Base-by-base conservation (phyloP, 2,113 vertebrate species). In the Oceanites oceanicus region DNA sequence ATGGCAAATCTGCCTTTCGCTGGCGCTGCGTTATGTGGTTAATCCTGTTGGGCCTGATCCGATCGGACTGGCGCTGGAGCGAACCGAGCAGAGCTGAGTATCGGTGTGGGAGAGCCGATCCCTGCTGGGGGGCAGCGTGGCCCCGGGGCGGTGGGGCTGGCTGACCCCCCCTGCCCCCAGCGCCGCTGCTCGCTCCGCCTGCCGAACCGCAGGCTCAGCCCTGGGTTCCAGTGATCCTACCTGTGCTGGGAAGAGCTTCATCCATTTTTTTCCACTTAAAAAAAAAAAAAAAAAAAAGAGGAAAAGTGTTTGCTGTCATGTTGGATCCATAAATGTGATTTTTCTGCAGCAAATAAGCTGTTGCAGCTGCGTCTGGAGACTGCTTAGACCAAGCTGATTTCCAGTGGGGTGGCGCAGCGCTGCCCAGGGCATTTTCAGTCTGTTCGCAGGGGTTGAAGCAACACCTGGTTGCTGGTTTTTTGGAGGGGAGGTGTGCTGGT, bases 11-110 rank as follows among this genome's bases (percentile, higher is more conserved):
- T 65, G 88, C 72, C 47, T 93, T 88, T 49, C 0, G 1, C 83
- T 77, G 62, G 81, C 2, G 22, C 95, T 83, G 63, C 0, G 50
- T 77, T 88, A 93, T 96, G 90, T 77, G 82, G 94, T 90, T 74
- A 77, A 83, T 94, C 95, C 96, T 96, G 90, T 94, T 88, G 85
- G 92, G 87, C 94, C 93, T 93, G 96, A 93, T 96, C 82, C 30
- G 88, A 80, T 86, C 17, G 11, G n/a, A 13, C 58, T 63, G 82
- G 71, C 1, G 30, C 94, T 79, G 90, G 84, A 78, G 70, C 1
- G 19, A 89, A 34, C 74, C 0, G 4, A 87, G 88, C 53, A 14
- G 77, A 71, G 94, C 87, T 70, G 59, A 42, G 16, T 29, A 11
- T 83, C 2, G 3, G 15, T 36, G 73, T 55, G 70, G 62, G 81